phyloP scores from a whole-genome alignment of 2,113 vertebrate genomes.

The Hypocryptadius cinnamomeus region DNA sequence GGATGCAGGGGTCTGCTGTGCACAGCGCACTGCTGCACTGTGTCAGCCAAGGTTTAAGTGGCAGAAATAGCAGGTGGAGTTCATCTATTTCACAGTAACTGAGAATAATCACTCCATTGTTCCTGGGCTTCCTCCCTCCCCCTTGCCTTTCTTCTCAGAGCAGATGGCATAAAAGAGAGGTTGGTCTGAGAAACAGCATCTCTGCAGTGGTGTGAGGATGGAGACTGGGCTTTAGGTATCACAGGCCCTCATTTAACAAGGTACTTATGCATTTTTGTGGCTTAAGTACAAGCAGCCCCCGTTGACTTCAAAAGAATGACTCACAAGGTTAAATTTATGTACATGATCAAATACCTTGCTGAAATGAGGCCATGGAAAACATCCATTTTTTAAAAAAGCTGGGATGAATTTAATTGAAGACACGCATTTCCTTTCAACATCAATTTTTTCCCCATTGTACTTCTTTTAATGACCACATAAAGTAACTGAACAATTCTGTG shows the following conservation, averaged over 20 bases:
- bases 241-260: neutral
- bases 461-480: constrained; percentile 41
- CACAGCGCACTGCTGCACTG: neutral
- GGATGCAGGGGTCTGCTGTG: neutral
- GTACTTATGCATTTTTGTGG: neutral
- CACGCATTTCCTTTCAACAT: constrained; percentile 14
- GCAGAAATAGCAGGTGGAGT: constrained; percentile 52
- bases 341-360: constrained; percentile 43
- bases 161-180: constrained; percentile 18
- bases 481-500: constrained; percentile 6
- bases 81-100: constrained; percentile 49
- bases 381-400: constrained; percentile 11
- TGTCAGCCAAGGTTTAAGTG: constrained; percentile 37
- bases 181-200: neutral
- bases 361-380: constrained; percentile 45
- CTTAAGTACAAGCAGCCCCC: constrained; percentile 22
- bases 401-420: constrained; percentile 35
- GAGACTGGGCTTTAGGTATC: neutral
- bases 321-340: constrained; percentile 51
- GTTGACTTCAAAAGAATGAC: constrained; percentile 47
- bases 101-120: constrained; percentile 52
- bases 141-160: neutral
- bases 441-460: neutral
- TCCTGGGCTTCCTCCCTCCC: constrained; percentile 13
- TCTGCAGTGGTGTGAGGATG: neutral